Evolutionary conservation across 2,113 vertebrate genomes (phyloP).

Genomic region (Scatophagus argus): DNA sequence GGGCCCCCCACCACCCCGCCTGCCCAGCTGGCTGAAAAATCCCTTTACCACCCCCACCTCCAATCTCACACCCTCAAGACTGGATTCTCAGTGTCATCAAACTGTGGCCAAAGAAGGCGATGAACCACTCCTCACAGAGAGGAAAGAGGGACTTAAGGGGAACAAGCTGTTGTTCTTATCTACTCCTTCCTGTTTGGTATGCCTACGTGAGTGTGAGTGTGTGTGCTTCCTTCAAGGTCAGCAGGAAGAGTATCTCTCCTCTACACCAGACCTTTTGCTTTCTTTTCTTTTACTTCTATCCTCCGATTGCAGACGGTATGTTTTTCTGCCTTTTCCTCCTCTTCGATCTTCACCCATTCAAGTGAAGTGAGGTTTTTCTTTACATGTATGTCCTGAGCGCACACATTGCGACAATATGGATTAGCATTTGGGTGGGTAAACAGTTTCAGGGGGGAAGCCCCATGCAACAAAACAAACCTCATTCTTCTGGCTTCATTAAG

Average conservation of each 20-base stretch:
- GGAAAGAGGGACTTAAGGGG: conserved; percentile 55
- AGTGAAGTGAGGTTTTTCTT: conserved; percentile 20
- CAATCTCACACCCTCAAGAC: conserved; percentile 9
- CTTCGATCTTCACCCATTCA: background rate
- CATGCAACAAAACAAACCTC: background rate
- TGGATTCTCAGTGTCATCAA: conserved; percentile 40
- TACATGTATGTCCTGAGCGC: conserved; percentile 1
- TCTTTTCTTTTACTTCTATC: conserved; percentile 42
- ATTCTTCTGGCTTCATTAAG: background rate
- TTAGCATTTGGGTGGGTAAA: conserved; percentile 6
- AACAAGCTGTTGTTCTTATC: conserved; percentile 59
- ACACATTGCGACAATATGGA: conserved; percentile 23
- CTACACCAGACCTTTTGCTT: conserved; percentile 27
- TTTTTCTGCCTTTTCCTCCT: background rate
- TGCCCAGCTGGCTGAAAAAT: conserved; percentile 64
- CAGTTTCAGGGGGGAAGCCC: conserved; percentile 11
- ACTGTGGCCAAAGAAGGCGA: conserved; percentile 36
- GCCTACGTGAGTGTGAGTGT: conserved; percentile 5
- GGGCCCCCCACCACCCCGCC: conserved; percentile 56
- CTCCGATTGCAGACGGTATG: conserved; percentile 19
- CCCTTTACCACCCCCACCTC: conserved; percentile 26
- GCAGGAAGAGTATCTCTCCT: conserved; percentile 52
- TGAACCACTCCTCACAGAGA: conserved; percentile 35
- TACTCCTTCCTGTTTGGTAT: conserved; percentile 63
- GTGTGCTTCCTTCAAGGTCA: conserved; percentile 59